A percentile compares a stretch with the other conserved stretches of the same genome.
phyloP scores from a whole-genome alignment of 2,888 invertebrate genomes.

The Amphipoea oculea region DNA sequence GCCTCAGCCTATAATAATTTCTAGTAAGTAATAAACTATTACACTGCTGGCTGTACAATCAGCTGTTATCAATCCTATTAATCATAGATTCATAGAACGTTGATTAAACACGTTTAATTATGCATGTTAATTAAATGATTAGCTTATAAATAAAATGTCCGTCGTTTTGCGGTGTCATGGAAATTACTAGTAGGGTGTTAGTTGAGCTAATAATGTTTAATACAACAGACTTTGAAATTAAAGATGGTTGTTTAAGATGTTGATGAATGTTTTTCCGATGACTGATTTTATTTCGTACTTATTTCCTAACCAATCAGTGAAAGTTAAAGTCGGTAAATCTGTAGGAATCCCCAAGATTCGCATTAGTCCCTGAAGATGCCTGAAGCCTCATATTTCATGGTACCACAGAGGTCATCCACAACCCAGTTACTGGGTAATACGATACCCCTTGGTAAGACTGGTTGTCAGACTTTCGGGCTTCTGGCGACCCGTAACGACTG shows the following conservation, averaged over 20 bases:
- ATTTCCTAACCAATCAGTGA: neutral
- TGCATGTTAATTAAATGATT: constrained; percentile 72
- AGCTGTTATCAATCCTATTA: constrained; percentile 67
- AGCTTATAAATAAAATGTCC: constrained; percentile 66
- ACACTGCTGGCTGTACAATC: constrained; percentile 47
- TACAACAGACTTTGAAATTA: constrained; percentile 9
- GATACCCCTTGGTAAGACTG: too few species aligned
- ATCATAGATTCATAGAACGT: constrained; percentile 71
- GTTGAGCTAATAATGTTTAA: constrained; percentile 3
- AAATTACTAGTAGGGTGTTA: constrained; percentile 18
- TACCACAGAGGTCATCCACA: neutral
- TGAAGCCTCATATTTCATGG: neutral
- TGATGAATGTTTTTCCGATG: neutral
- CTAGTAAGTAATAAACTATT: constrained; percentile 11
- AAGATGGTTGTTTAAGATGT: neutral
- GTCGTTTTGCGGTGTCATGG: constrained; percentile 49
- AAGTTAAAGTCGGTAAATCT: neutral
- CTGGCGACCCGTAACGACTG: too few species aligned
- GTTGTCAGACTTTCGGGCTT: too few species aligned
- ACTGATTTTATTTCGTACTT: neutral
- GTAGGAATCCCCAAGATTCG: neutral
- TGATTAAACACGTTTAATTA: constrained; percentile 72
- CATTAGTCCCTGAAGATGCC: neutral
- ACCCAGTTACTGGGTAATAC: too few species aligned
- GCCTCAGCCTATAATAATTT: neutral